Percentiles rank a stretch among this genome's conserved stretches.
Conservation (phyloP, 2,888 invertebrate species). For the Folsomia candida region DNA sequence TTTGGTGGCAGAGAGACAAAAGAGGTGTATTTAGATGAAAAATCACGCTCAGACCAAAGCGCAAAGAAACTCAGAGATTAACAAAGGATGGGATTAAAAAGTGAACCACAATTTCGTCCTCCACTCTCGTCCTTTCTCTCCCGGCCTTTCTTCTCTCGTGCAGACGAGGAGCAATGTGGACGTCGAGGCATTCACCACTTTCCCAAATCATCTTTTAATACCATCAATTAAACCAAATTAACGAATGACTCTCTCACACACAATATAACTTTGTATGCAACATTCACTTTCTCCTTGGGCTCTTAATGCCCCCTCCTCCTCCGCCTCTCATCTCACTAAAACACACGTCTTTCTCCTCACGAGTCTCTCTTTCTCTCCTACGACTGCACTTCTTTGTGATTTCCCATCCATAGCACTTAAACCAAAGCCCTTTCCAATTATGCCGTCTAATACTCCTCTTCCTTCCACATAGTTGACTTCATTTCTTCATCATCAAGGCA, state of each 20-base stretch:
- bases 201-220: slow-evolving; percentile 50
- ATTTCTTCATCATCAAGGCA: slow-evolving; percentile 14
- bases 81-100: slow-evolving; percentile 50
- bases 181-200: too few relatives aligned
- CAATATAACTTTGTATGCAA: slow-evolving; percentile 20
- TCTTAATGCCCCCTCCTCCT: slow-evolving; percentile 19
- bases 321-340: neutral
- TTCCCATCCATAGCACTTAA: slow-evolving; percentile 37
- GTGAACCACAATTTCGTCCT: slow-evolving; percentile 20
- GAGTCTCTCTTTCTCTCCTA: too few relatives aligned
- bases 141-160: neutral
- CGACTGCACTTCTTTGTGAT: slow-evolving; percentile 1
- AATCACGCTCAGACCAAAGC: slow-evolving; percentile 48
- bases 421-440: slow-evolving; percentile 44
- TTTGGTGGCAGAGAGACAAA: slow-evolving; percentile 37
- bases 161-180: slow-evolving; percentile 4
- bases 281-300: slow-evolving; percentile 14
- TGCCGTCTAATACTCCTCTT: slow-evolving; percentile 19
- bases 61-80: slow-evolving; percentile 44
- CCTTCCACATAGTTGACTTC: slow-evolving; percentile 17
- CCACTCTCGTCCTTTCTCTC: neutral
- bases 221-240: slow-evolving; percentile 51
- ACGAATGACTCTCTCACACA: slow-evolving; percentile 41
- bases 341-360: neutral
- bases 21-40: slow-evolving; percentile 51